Evolutionary conservation across 2,113 vertebrate species (phyloP).

Genomic region (Erythrocercus mccallii): DNA sequence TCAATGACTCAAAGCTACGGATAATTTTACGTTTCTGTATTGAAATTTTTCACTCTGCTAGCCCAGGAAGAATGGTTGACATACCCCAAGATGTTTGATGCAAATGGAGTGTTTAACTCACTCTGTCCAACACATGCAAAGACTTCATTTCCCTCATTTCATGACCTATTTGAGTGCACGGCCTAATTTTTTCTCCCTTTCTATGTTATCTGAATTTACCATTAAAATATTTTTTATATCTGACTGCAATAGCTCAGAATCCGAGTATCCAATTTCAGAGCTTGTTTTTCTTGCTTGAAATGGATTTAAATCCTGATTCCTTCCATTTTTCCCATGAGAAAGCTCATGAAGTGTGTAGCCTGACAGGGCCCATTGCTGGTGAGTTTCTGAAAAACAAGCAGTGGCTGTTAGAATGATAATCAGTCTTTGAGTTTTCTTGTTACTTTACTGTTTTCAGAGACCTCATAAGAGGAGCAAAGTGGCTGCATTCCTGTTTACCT

Average conservation of each 20-base stretch:
- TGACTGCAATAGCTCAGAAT: background rate
- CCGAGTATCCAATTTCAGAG: background rate
- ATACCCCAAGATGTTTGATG: background rate
- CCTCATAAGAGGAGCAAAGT: background rate
- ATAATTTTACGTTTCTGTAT: background rate
- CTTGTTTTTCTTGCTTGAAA: background rate
- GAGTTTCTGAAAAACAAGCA: background rate
- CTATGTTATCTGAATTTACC: background rate
- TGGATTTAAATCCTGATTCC: background rate
- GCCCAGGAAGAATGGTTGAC: background rate
- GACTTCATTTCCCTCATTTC: background rate
- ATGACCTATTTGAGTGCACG: background rate
- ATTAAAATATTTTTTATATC: background rate
- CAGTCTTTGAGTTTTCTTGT: background rate
- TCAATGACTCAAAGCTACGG: background rate
- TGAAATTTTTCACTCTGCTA: background rate
- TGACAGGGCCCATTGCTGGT: background rate
- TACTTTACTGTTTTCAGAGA: background rate
- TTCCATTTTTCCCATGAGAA: conserved; percentile 9
- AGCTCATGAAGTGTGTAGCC: background rate
- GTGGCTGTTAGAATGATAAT: background rate
- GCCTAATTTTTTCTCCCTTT: background rate
- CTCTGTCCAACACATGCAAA: background rate
- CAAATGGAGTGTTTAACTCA: background rate
- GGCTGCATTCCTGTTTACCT: background rate